phyloP scores from a whole-genome alignment of 2,888 invertebrate genomes.

The Camptogramma bilineatum region DNA sequence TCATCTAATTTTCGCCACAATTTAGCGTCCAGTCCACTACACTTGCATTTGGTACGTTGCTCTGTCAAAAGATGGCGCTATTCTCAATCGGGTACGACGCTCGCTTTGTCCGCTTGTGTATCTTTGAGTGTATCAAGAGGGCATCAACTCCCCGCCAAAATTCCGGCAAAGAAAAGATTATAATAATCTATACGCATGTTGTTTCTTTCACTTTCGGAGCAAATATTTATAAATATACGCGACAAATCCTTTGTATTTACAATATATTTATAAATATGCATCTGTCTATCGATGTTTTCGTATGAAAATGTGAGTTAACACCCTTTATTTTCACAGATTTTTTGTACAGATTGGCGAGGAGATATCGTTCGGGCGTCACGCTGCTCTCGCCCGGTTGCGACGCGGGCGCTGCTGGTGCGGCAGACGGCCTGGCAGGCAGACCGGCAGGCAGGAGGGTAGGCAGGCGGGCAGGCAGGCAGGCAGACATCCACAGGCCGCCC shows the following conservation, averaged over 20 bases:
- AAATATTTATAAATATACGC: neutral
- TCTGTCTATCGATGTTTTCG: neutral
- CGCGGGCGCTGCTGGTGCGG: conserved; percentile 8
- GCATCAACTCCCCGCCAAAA: neutral
- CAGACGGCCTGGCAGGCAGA: conserved; percentile 26
- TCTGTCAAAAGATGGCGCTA: neutral
- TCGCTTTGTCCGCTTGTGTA: conserved; percentile 1
- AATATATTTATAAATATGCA: too few relatives aligned
- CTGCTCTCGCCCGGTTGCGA: conserved; percentile 18
- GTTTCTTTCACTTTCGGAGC: neutral
- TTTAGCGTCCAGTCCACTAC: conserved; percentile 2
- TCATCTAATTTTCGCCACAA: neutral
- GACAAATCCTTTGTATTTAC: too few relatives aligned
- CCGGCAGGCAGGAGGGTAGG: conserved; percentile 12
- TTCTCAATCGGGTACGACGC: neutral
- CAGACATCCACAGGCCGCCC: conserved; percentile 44
- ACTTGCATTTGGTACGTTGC: neutral
- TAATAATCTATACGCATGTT: neutral
- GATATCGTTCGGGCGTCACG: neutral
- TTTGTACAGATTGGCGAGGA: neutral
- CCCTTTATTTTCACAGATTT: neutral
- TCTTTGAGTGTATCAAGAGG: neutral
- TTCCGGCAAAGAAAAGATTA: neutral
- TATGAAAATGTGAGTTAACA: neutral
- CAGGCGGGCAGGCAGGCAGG: conserved; percentile 43